Conservation (phyloP, 1,140 invertebrate species). For the Aphelenchoides fujianensis region DNA sequence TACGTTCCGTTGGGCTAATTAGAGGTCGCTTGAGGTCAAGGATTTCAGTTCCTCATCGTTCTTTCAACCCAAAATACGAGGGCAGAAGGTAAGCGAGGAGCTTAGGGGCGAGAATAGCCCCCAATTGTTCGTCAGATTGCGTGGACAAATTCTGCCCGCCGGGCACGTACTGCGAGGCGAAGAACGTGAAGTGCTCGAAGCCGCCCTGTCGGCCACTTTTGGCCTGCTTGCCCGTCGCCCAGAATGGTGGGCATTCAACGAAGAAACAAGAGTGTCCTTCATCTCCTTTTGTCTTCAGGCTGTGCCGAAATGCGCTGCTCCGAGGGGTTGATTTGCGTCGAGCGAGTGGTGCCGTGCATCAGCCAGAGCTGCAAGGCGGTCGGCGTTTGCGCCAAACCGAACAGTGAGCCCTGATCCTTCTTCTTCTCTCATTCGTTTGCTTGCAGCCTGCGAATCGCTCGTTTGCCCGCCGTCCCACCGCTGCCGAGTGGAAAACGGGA, state of each 20-base stretch:
- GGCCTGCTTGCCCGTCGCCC: conserved; percentile 7
- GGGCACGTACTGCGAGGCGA: conserved; percentile 27
- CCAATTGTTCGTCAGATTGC: no score
- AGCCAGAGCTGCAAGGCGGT: conserved; percentile 28
- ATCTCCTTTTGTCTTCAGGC: conserved; percentile 25
- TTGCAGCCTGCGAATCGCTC: conserved; percentile 35
- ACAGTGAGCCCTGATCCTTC: conserved; percentile 27
- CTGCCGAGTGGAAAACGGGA: conserved; percentile 15
- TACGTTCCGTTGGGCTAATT: no score
- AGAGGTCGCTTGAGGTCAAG: no score
- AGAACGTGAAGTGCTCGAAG: conserved; percentile 23
- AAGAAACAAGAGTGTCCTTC: no score
- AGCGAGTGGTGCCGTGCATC: conserved; percentile 28
- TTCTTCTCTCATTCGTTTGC: neutral
- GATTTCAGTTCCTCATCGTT: no score
- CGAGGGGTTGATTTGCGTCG: conserved; percentile 31
- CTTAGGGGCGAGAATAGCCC: no score
- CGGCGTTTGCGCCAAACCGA: conserved; percentile 28
- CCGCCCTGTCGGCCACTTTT: conserved; percentile 29
- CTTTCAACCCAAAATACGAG: no score
- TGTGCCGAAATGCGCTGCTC: conserved; percentile 22
- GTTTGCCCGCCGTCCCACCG: conserved; percentile 32
- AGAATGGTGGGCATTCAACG: conserved; percentile 7
- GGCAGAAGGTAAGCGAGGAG: no score
- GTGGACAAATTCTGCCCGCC: conserved; percentile 39